Conservation (phyloP, 2,888 invertebrate genomes). For the Melanchra persicariae region DNA sequence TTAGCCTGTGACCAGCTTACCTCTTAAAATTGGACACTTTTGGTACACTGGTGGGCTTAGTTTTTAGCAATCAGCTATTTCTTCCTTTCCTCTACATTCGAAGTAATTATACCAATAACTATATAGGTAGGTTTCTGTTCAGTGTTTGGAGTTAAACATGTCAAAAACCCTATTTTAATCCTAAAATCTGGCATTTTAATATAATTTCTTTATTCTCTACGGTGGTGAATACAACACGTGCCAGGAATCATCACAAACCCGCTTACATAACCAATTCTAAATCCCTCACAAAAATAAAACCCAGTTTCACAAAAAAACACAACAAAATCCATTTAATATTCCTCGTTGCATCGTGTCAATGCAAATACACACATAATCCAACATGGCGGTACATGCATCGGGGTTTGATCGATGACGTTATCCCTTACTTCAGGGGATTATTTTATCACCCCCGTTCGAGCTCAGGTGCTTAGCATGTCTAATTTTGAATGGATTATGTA, state of each 20-base stretch:
- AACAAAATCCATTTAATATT: constrained; percentile 7
- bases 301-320: not conserved
- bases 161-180: too few species aligned
- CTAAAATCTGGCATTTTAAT: too few species aligned
- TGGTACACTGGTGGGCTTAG: not conserved
- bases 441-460: constrained; percentile 57
- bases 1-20: too few species aligned
- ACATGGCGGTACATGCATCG: constrained; percentile 41
- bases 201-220: not conserved
- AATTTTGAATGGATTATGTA: constrained; percentile 64
- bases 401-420: constrained; percentile 60
- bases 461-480: constrained; percentile 60
- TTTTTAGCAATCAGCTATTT: not conserved
- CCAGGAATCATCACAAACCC: not conserved
- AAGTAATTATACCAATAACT: too few species aligned
- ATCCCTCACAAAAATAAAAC: not conserved
- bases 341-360: constrained; percentile 33
- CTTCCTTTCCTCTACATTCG: too few species aligned
- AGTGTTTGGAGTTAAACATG: too few species aligned
- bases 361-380: constrained; percentile 55
- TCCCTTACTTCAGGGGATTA: constrained; percentile 52
- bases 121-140: too few species aligned
- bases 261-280: not conserved
- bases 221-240: not conserved
- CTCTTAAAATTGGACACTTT: not conserved